These are phyloP conservation scores for Lysandra bellargus DNA, from an alignment of 2,888 invertebrate genomes.

Conservation along the genomic window DNA sequence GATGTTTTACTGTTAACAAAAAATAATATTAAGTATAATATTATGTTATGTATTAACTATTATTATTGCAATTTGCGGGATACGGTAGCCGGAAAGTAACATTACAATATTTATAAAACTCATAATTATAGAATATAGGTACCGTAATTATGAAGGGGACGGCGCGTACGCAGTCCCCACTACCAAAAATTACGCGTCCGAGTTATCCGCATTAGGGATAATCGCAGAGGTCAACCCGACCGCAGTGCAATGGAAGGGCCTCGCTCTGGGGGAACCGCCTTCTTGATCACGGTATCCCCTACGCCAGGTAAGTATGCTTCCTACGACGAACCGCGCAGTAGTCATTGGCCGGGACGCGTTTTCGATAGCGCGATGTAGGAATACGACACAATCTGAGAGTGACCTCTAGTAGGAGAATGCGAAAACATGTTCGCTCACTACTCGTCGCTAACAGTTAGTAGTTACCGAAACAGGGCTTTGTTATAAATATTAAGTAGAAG, in stretches of 20 bases:
- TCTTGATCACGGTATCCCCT: constrained; percentile 19
- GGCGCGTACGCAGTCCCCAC: not conserved
- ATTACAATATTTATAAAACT: no score
- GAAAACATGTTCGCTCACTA: not conserved
- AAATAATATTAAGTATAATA: no score
- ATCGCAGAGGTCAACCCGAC: constrained; percentile 26
- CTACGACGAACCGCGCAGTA: no score
- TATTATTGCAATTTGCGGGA: no score
- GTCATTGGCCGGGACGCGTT: no score
- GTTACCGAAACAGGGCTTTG: not conserved
- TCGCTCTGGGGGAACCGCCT: constrained; percentile 26
- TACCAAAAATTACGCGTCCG: constrained; percentile 23
- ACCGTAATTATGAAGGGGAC: no score
- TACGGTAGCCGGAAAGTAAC: no score
- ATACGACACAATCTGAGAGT: not conserved
- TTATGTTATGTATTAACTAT: no score
- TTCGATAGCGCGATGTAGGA: not conserved
- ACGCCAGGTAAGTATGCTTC: not conserved
- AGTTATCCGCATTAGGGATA: constrained; percentile 24
- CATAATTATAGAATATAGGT: no score
- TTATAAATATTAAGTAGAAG: not conserved
- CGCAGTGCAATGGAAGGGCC: constrained; percentile 25
- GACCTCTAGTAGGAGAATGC: not conserved
- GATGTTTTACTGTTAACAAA: no score
- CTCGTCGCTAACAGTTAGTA: not conserved